Evolutionary conservation across 2,113 vertebrate species (phyloP).

Genomic region (Geococcyx californianus): DNA sequence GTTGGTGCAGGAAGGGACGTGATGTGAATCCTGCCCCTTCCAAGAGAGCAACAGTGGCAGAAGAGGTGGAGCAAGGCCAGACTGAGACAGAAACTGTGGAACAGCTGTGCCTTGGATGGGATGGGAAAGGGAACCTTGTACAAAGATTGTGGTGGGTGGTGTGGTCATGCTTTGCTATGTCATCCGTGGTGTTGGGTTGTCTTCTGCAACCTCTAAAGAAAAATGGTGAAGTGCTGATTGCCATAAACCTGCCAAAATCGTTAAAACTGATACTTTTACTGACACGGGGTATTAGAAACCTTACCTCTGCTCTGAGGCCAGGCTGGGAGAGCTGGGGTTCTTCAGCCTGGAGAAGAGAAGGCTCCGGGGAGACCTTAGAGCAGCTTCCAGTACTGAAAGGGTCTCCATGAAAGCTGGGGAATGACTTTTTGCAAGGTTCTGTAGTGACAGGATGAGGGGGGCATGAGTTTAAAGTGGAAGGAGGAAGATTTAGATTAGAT

Average conservation of each 20-base stretch:
- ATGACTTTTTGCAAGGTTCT: too few species aligned
- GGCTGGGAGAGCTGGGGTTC: too few species aligned
- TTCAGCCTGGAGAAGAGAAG: too few species aligned
- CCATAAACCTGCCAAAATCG: neutral
- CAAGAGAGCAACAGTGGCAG: neutral
- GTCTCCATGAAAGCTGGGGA: too few species aligned
- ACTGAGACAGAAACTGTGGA: neutral
- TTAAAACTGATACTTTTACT: neutral
- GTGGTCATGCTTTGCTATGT: rapidly evolving
- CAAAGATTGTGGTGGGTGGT: neutral
- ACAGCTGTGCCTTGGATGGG: rapidly evolving
- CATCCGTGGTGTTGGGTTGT: neutral
- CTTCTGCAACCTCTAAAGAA: neutral
- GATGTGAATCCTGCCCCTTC: neutral
- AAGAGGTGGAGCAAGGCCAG: neutral
- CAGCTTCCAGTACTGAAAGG: too few species aligned
- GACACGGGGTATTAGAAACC: neutral
- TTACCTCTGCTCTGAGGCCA: too few species aligned
- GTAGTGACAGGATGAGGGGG: too few species aligned
- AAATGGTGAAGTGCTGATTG: neutral
- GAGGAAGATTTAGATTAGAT: too few species aligned
- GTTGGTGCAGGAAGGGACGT: neutral
- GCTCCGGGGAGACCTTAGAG: too few species aligned
- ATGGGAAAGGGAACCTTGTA: neutral
- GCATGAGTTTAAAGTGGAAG: too few species aligned